Percentiles rank a stretch among this genome's conserved stretches.
Conservation (phyloP, 2,888 invertebrate species). For the Conus canariensis region DNA sequence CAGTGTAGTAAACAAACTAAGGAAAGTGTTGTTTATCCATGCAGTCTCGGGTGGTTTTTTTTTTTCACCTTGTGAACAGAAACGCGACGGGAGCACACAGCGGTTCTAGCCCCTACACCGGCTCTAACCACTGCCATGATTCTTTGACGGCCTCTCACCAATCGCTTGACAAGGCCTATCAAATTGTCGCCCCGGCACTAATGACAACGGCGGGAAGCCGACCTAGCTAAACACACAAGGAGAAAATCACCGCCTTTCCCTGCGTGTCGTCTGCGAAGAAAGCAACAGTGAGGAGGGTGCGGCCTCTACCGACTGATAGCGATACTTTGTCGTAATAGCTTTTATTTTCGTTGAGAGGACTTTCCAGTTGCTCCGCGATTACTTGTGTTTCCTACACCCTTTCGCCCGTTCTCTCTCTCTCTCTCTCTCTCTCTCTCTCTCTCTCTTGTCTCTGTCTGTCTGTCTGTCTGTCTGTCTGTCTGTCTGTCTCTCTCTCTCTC, state of each 20-base stretch:
- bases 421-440: not conserved
- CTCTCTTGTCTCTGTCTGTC: too few species aligned
- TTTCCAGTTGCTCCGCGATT: not conserved
- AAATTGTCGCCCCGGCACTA: conserved; percentile 14
- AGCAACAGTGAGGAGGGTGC: not conserved
- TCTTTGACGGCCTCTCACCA: not conserved
- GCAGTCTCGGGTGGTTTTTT: too few species aligned
- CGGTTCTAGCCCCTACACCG: not conserved
- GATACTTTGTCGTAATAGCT: conserved; percentile 1
- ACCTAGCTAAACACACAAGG: conserved; percentile 15
- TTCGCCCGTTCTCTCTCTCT: not conserved
- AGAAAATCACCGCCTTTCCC: conserved; percentile 10
- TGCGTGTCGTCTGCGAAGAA: not conserved
- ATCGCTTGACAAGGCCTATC: conserved; percentile 1
- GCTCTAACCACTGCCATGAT: not conserved
- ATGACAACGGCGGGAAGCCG: conserved; percentile 9
- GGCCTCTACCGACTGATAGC: not conserved
- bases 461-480: not conserved
- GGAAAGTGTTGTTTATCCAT: too few species aligned
- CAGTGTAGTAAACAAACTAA: too few species aligned
- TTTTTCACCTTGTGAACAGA: too few species aligned
- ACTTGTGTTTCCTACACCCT: conserved; percentile 19
- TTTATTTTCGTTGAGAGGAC: not conserved
- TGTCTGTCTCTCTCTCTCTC: not conserved
- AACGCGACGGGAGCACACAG: not conserved